phyloP scores from a whole-genome alignment of 2,797 vertebrate species.

The Bradypus variegatus region DNA sequence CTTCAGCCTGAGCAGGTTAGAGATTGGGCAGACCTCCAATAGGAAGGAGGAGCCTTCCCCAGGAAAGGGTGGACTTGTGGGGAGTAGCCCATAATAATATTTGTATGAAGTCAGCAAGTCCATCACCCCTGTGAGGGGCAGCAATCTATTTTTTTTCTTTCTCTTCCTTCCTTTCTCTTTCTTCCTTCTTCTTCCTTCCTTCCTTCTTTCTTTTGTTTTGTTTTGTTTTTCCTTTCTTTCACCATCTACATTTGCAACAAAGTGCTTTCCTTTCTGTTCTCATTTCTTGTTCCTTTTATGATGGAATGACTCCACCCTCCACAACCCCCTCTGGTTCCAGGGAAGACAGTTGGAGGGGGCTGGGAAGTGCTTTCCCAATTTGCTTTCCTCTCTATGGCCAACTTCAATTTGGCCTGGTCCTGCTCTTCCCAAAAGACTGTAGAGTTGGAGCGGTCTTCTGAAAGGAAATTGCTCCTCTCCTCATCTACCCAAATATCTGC shows the following conservation, averaged over 20 bases:
- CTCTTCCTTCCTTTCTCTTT: slow-evolving; percentile 11
- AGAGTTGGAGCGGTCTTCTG: not conserved
- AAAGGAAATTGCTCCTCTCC: not conserved
- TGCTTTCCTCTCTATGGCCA: not conserved
- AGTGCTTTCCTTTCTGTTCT: slow-evolving; percentile 69
- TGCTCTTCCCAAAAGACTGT: not conserved
- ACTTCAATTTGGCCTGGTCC: not conserved
- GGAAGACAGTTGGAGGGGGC: not conserved
- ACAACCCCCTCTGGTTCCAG: slow-evolving; percentile 19
- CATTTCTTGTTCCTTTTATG: slow-evolving; percentile 67
- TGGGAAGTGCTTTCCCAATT: not conserved
- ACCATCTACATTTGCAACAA: slow-evolving; percentile 43
- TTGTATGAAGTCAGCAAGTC: not conserved
- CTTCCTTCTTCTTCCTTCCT: slow-evolving; percentile 46
- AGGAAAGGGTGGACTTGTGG: not conserved
- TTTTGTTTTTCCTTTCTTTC: slow-evolving; percentile 51
- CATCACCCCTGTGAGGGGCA: slow-evolving; percentile 32
- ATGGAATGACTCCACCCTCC: slow-evolving; percentile 53
- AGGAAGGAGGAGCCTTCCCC: not conserved
- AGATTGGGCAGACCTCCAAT: not conserved
- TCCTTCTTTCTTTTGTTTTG: not conserved
- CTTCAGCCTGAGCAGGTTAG: not conserved
- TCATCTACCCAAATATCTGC: not conserved
- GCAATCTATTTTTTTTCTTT: not conserved
- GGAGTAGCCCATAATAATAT: not conserved